Conservation (phyloP, 2,888 invertebrate genomes). For the Cantharis lateralis region DNA sequence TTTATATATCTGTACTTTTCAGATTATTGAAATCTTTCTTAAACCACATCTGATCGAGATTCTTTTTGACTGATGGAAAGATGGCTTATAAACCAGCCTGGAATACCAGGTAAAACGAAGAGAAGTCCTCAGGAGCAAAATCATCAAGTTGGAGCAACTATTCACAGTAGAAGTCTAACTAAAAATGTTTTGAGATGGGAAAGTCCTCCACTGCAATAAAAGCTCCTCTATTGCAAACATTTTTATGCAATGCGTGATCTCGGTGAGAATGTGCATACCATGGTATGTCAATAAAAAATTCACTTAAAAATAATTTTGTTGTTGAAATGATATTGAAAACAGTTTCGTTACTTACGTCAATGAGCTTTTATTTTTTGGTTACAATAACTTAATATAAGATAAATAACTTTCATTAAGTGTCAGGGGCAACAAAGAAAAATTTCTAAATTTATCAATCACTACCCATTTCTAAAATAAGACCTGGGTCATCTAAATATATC, state of each 20-base stretch:
- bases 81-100: no score
- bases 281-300: background rate
- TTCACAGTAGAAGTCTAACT: no score
- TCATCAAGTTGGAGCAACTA: no score
- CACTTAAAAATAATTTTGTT: background rate
- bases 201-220: no score
- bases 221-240: no score
- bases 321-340: background rate
- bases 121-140: no score
- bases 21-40: no score
- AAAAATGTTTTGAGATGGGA: no score
- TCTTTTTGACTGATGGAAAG: no score
- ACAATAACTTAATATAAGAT: conserved; percentile 3
- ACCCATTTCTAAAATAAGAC: conserved; percentile 10
- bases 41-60: no score
- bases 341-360: conserved; percentile 2
- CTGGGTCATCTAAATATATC: conserved; percentile 20
- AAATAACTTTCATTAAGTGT: conserved; percentile 4
- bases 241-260: background rate
- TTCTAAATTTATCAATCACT: conserved; percentile 14
- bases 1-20: no score
- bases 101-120: no score
- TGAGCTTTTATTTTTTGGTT: background rate
- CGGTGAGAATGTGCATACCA: background rate
- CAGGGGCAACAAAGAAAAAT: conserved; percentile 7